Evolutionary conservation across 2,797 vertebrate genomes (phyloP), one percentile per base, ranked within the genome.

Genomic region (Enteromius afrohamiltoni): DNA sequence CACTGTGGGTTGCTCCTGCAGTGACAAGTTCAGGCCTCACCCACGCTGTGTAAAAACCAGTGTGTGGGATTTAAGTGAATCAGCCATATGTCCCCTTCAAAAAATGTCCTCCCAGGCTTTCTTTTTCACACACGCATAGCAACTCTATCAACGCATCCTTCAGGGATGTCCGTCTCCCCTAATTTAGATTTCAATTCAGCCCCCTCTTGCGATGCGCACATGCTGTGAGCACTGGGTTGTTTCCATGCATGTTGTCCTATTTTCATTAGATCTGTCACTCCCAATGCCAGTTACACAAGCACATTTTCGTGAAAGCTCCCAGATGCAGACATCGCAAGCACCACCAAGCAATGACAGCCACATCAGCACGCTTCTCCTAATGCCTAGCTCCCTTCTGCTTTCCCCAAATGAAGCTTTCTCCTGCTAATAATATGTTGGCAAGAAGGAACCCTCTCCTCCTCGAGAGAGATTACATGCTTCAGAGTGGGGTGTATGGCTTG

Each of bases 191-290:
- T 83, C 84, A 77, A 80, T 82, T 80, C 81, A 74, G 67, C 19
- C 79, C 62, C 64, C 71, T 71, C 62, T 67, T 73, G 8, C 73
- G 71, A 83, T 70, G 83, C 62, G 13, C 76, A 80, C 67, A 80
- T 29, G 64, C 85, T 76, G 81, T 75, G 51, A 76, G 34, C 47
- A 49, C 62, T 78, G 84, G 77, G 80, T 84, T 77, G 82, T 79
- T 86, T 82, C 77, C 80, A 73, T 73, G 86, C 77, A 45, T 85
- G 81, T 83, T 80, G 83, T 83, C 85, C 81, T 82, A 80, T 64
- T 88, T 88, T 83, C 82, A 86, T 87, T 71, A 65, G 80, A 82
- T 69, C 85, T 85, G 88, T 89, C 89, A 83, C 85, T 85, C 73
- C 62, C 79, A 76, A 80, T 82, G 80, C 84, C 77, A 70, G 77